A percentile compares a stretch with the other conserved stretches of the same genome.
phyloP scores from a whole-genome alignment of 53 echinoderm and acorn worm genomes.

The Luidia sarsii region DNA sequence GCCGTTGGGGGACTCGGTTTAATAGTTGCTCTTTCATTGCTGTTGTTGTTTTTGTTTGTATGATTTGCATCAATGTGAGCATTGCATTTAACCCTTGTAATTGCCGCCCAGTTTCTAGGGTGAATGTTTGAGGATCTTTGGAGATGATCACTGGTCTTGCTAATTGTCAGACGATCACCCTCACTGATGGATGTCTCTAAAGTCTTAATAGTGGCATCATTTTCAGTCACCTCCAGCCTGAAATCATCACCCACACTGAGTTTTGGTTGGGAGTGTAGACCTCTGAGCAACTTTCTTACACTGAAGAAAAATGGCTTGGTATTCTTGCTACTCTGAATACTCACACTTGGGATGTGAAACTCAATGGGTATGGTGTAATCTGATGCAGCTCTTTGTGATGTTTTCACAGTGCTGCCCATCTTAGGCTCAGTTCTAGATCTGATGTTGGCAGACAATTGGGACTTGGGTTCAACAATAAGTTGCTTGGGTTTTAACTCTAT shows the following conservation, averaged over 20 bases:
- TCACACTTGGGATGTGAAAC: slow-evolving; percentile 24
- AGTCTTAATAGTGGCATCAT: slow-evolving; percentile 1
- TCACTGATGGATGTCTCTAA: background rate
- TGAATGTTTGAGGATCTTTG: too few relatives aligned
- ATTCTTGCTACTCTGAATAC: slow-evolving; percentile 14
- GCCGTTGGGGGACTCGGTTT: background rate
- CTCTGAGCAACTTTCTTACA: slow-evolving; percentile 18
- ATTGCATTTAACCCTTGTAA: too few relatives aligned
- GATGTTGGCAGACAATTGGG: background rate
- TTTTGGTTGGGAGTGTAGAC: background rate
- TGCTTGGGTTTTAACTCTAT: background rate
- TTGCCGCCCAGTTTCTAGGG: too few relatives aligned
- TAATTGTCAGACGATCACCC: background rate
- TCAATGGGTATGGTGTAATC: slow-evolving; percentile 21
- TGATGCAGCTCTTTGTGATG: background rate
- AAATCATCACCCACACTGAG: slow-evolving; percentile 3
- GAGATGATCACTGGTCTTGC: slow-evolving; percentile 1
- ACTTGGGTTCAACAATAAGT: background rate
- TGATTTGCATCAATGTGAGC: background rate
- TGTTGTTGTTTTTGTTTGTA: slow-evolving; percentile 37
- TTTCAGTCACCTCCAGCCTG: slow-evolving; percentile 17
- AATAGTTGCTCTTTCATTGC: background rate
- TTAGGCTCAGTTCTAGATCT: background rate
- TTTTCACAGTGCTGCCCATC: background rate
- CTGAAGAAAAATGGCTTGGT: background rate